A percentile compares a stretch with the other conserved stretches of the same genome.
These are phyloP conservation scores for Pituophis catenifer DNA, from an alignment of 2,113 vertebrate genomes.

Conservation along the genomic window DNA sequence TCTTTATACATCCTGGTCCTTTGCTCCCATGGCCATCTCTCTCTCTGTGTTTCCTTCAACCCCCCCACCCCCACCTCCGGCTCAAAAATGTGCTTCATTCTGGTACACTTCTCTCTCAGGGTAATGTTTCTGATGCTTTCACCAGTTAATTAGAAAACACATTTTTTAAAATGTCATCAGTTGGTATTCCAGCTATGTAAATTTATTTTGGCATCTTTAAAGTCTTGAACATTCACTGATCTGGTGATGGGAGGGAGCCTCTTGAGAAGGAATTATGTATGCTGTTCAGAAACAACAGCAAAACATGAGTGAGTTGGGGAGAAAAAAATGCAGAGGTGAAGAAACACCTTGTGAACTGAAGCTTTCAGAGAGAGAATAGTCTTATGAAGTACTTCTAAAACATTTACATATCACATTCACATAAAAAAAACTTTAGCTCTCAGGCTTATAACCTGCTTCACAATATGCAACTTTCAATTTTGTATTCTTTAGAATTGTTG, in stretches of 20 bases:
- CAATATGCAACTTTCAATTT: not conserved
- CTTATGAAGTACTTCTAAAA: not conserved
- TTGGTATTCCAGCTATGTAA: conserved; percentile 7
- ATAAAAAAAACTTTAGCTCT: not conserved
- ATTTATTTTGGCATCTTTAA: conserved; percentile 47
- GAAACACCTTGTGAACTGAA: conserved; percentile 16
- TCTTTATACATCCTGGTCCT: conserved; percentile 21
- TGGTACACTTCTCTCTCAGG: conserved; percentile 49
- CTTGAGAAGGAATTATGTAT: conserved; percentile 30
- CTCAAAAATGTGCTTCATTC: conserved; percentile 25
- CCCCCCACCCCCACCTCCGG: not conserved
- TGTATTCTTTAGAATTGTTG: not conserved
- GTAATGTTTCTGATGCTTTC: conserved; percentile 51
- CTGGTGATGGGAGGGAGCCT: conserved; percentile 30
- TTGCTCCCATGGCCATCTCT: conserved; percentile 22
- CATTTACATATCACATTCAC: not conserved
- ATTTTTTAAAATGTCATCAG: conserved; percentile 44
- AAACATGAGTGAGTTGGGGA: not conserved
- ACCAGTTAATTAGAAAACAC: conserved; percentile 53
- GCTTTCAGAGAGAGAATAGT: not conserved
- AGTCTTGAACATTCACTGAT: conserved; percentile 40
- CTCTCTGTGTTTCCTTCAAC: not conserved
- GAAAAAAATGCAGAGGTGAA: not conserved
- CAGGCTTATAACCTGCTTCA: not conserved
- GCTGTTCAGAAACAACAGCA: conserved; percentile 19